Conservation (phyloP, 1,140 invertebrate species). For the Gryon sp. region DNA sequence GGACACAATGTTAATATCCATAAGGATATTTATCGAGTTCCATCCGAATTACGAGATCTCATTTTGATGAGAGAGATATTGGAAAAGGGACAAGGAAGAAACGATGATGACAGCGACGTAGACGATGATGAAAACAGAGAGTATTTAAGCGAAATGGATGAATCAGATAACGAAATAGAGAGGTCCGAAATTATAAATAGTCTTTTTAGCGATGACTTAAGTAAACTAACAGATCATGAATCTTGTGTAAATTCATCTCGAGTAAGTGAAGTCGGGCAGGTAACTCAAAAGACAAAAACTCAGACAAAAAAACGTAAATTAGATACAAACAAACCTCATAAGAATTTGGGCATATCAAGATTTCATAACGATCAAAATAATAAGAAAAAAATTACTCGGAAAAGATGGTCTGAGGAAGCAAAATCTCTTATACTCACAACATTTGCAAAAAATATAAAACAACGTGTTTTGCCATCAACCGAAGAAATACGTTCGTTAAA, state of each 20-base stretch:
- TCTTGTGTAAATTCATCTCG: no score
- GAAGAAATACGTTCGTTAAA: not conserved
- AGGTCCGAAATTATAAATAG: no score
- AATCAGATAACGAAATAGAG: constrained; percentile 28
- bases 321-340: no score
- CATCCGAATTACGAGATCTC: constrained; percentile 1
- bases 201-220: no score
- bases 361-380: not conserved
- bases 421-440: not conserved
- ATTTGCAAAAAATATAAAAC: constrained; percentile 1
- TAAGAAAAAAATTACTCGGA: not conserved
- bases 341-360: no score
- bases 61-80: constrained; percentile 10
- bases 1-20: constrained; percentile 21
- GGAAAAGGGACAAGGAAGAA: constrained; percentile 19
- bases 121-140: constrained; percentile 23
- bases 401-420: not conserved
- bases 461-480: not conserved
- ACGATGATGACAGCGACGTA: constrained; percentile 8
- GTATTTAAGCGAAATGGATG: constrained; percentile 15
- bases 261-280: no score
- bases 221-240: not conserved
- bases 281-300: no score
- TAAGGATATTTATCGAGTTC: constrained; percentile 26
- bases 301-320: no score